Evolutionary conservation across 23 tunicate species (phyloP).

Genomic region (Corella eumyota): DNA sequence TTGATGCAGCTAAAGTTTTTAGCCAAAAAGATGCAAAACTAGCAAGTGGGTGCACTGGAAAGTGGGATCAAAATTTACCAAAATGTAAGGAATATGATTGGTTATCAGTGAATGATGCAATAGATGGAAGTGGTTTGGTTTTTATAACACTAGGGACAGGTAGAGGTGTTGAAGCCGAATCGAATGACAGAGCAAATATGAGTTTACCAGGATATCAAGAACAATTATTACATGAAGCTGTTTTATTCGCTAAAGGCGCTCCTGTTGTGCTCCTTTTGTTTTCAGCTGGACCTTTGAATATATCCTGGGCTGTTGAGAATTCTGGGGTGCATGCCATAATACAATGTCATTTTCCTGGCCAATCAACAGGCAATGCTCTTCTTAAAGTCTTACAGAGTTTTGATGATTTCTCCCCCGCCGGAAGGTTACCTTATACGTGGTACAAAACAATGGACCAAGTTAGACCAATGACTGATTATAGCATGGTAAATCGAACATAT

Average conservation of each 20-base stretch:
- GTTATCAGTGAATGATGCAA: constrained; percentile 14
- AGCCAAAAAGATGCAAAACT: not conserved
- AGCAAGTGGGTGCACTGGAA: constrained; percentile 46
- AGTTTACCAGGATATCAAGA: constrained; percentile 57
- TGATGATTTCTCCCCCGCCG: constrained; percentile 62
- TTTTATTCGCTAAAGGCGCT: constrained; percentile 33
- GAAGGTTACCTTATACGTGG: constrained; percentile 79
- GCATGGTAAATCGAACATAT: constrained; percentile 64
- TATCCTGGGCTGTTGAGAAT: constrained; percentile 17
- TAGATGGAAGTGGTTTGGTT: constrained; percentile 37
- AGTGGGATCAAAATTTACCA: constrained; percentile 38
- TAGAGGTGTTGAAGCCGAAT: constrained; percentile 68
- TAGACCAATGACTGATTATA: constrained; percentile 53
- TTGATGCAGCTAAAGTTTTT: constrained; percentile 6
- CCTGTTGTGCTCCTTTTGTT: constrained; percentile 39
- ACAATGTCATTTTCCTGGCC: constrained; percentile 64
- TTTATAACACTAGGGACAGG: constrained; percentile 92
- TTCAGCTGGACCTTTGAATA: constrained; percentile 71
- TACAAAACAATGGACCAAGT: constrained; percentile 33
- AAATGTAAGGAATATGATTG: constrained; percentile 23
- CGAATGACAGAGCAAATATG: constrained; percentile 30
- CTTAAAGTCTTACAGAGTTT: constrained; percentile 17
- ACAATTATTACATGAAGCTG: constrained; percentile 40
- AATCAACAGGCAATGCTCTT: constrained; percentile 55
- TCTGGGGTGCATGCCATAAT: constrained; percentile 29